Percentiles rank a stretch among this genome's conserved stretches.
Evolutionary conservation across 2,888 invertebrate species (phyloP).

Genomic region (Piscicola geometra): DNA sequence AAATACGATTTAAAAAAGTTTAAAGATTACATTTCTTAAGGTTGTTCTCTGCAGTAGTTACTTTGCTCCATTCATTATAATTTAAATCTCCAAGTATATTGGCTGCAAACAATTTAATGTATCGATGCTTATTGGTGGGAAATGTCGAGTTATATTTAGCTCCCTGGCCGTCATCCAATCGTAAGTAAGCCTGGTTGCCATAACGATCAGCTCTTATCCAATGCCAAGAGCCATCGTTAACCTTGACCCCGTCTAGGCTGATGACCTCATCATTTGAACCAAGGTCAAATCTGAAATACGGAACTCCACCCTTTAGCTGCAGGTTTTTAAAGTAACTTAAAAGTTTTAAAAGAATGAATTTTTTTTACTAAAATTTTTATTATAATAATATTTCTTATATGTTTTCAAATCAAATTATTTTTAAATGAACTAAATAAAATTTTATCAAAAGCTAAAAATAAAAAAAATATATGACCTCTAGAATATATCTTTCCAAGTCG

Average conservation of each 20-base stretch:
- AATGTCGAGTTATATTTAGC: slow-evolving; percentile 42
- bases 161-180: slow-evolving; percentile 23
- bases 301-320: slow-evolving; percentile 79
- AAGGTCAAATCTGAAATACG: slow-evolving; percentile 85
- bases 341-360: background rate
- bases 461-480: too few species aligned
- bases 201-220: slow-evolving; percentile 82
- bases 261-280: slow-evolving; percentile 67
- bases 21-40: slow-evolving; percentile 25
- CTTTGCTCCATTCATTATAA: slow-evolving; percentile 15
- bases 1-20: background rate
- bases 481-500: slow-evolving; percentile 70
- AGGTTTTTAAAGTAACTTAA: background rate
- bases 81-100: slow-evolving; percentile 16
- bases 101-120: slow-evolving; percentile 25
- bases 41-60: background rate
- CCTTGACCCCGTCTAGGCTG: slow-evolving; percentile 70
- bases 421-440: too few species aligned
- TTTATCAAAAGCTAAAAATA: too few species aligned
- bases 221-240: slow-evolving; percentile 81
- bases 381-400: background rate
- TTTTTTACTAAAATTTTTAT: background rate
- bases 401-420: too few species aligned
- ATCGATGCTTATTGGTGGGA: slow-evolving; percentile 34
- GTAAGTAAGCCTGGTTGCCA: slow-evolving; percentile 64